Conservation (phyloP, 2,797 vertebrate species). For the Heterohyrax brucei region DNA sequence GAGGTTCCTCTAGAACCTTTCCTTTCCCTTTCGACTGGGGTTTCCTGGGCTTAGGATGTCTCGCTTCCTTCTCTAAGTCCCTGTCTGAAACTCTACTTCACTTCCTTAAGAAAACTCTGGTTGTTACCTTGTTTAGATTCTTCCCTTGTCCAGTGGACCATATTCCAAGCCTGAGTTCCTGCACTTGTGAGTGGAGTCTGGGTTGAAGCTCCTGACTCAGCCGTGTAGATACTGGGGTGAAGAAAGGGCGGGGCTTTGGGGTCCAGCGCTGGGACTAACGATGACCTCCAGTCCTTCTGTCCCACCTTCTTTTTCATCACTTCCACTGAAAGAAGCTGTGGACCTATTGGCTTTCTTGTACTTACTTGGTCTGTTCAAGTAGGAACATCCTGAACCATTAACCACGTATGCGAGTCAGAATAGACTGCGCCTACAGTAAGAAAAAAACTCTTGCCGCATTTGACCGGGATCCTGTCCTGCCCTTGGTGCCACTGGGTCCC, state of each 20-base stretch:
- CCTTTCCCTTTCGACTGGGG: not conserved
- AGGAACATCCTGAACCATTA: not conserved
- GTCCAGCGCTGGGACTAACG: not conserved
- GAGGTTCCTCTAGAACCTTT: not conserved
- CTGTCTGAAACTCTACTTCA: not conserved
- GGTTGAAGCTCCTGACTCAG: not conserved
- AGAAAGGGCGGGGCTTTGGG: not conserved
- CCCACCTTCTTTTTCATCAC: slow-evolving; percentile 12
- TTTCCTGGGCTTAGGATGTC: not conserved
- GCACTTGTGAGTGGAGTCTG: not conserved
- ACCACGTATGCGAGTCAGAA: not conserved
- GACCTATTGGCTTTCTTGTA: not conserved
- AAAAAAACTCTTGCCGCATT: not conserved
- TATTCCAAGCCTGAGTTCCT: not conserved
- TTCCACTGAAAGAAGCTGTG: not conserved
- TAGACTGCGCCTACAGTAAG: not conserved
- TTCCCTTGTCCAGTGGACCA: not conserved
- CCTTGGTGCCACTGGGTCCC: not conserved
- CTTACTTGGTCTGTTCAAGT: not conserved
- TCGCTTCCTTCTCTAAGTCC: not conserved
- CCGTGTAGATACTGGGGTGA: not conserved
- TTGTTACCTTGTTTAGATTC: not conserved
- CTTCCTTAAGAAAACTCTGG: slow-evolving; percentile 27
- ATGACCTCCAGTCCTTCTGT: not conserved
- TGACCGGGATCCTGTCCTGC: not conserved